Evolutionary conservation across 2,113 vertebrate genomes (phyloP).

Genomic region (Mobula hypostoma): DNA sequence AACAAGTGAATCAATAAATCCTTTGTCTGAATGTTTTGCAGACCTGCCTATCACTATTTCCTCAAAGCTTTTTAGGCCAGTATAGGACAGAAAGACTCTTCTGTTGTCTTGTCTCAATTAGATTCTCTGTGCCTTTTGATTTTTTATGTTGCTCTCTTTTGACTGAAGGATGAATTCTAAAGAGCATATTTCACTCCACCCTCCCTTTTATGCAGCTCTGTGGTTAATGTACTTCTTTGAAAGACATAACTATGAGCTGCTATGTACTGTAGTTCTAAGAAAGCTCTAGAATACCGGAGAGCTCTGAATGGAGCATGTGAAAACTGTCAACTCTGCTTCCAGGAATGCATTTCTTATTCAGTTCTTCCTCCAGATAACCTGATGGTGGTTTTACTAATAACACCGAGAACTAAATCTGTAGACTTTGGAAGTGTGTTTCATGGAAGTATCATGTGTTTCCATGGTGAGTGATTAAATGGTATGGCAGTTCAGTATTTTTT

Average conservation of each 20-base stretch:
- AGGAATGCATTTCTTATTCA: not conserved
- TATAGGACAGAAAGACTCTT: constrained; percentile 7
- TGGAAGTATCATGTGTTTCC: not conserved
- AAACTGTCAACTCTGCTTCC: not conserved
- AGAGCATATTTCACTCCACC: constrained; percentile 13
- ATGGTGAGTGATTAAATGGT: constrained; percentile 13
- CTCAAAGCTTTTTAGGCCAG: not conserved
- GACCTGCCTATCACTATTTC: not conserved
- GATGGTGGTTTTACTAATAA: not conserved
- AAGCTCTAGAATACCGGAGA: not conserved
- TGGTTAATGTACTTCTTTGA: constrained; percentile 24
- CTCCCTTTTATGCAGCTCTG: constrained; percentile 18
- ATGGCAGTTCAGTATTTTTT: not conserved
- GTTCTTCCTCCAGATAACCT: not conserved
- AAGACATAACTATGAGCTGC: not conserved
- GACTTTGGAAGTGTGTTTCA: not conserved
- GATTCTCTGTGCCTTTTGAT: not conserved
- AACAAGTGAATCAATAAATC: not conserved
- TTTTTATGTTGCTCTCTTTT: constrained; percentile 21
- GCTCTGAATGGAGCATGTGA: not conserved
- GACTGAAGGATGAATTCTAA: constrained; percentile 5
- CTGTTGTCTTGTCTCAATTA: constrained; percentile 22
- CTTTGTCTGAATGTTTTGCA: not conserved
- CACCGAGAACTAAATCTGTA: not conserved
- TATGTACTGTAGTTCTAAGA: not conserved